These are phyloP conservation scores for Mesorhabditis sp. DNA, from an alignment of 2,888 invertebrate genomes.

Conservation along the genomic window DNA sequence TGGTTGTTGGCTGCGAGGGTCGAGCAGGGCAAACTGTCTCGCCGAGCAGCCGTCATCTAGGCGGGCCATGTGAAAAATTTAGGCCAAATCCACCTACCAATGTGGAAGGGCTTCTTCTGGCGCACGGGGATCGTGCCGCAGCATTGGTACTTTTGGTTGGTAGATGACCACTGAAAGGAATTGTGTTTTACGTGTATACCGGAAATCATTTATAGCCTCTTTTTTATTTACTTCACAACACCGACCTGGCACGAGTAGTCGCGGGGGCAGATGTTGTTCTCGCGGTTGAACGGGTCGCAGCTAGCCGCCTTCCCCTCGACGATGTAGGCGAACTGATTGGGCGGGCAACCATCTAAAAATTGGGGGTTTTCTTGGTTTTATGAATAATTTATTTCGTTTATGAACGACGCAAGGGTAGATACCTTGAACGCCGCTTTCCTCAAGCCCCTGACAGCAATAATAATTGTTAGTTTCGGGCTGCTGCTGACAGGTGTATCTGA, in stretches of 20 bases:
- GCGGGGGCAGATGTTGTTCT: constrained; percentile 11
- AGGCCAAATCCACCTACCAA: constrained; percentile 6
- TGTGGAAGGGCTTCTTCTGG: constrained; percentile 22
- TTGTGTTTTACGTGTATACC: not conserved
- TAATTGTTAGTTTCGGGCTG: constrained; percentile 29
- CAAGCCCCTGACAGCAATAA: constrained; percentile 34
- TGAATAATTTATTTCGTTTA: too few relatives aligned
- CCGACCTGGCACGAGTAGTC: constrained; percentile 6
- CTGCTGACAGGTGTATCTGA: constrained; percentile 33
- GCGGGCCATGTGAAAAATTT: not conserved
- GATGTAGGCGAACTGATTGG: constrained; percentile 34
- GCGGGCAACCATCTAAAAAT: constrained; percentile 37
- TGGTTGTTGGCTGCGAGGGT: constrained; percentile 26
- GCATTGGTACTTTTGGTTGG: constrained; percentile 37
- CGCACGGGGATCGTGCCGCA: constrained; percentile 33
- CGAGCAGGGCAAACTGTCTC: constrained; percentile 32
- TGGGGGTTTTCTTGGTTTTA: not conserved
- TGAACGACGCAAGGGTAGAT: too few relatives aligned
- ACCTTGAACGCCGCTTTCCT: constrained; percentile 27
- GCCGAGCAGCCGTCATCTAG: constrained; percentile 33
- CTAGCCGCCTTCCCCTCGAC: constrained; percentile 28
- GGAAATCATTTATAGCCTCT: too few relatives aligned
- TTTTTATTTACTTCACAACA: not conserved
- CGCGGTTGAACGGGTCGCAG: constrained; percentile 31
- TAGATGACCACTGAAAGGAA: constrained; percentile 29